These are phyloP conservation scores for Bubalus kerabau DNA, from an alignment of 2,113 vertebrate genomes.

Conservation along the genomic window DNA sequence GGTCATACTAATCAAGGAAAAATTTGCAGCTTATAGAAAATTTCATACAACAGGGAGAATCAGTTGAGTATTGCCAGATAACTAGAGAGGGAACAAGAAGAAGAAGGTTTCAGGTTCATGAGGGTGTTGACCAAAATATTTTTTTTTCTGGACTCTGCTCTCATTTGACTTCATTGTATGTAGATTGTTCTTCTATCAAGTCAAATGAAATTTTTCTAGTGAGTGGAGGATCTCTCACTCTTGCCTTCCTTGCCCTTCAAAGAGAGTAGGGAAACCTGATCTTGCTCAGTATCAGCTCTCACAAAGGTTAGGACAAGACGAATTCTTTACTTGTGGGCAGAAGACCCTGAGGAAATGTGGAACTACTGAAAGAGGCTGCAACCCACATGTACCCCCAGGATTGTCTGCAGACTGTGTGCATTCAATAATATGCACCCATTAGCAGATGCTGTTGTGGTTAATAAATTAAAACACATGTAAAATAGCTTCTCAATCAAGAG, in stretches of 20 bases:
- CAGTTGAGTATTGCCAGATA: not conserved
- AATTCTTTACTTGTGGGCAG: not conserved
- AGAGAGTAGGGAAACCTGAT: not conserved
- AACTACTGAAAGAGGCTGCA: not conserved
- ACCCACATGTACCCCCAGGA: not conserved
- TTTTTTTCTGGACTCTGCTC: not conserved
- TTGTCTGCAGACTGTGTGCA: not conserved
- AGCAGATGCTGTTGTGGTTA: not conserved
- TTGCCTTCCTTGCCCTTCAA: not conserved
- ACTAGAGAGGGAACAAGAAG: not conserved
- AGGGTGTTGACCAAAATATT: not conserved
- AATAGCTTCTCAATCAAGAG: not conserved
- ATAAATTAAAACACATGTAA: not conserved
- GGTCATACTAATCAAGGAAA: not conserved
- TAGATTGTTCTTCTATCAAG: not conserved
- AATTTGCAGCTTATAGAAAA: not conserved
- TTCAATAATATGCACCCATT: not conserved
- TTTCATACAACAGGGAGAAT: not conserved
- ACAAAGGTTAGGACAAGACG: not conserved
- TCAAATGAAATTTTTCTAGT: not conserved
- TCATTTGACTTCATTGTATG: not conserved
- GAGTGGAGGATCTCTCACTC: not conserved
- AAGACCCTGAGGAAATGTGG: not conserved
- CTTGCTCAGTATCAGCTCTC: not conserved
- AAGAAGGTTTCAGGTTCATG: not conserved